Evolutionary conservation across 2,888 invertebrate species (phyloP).

Genomic region (Meiosimyza platycephala): DNA sequence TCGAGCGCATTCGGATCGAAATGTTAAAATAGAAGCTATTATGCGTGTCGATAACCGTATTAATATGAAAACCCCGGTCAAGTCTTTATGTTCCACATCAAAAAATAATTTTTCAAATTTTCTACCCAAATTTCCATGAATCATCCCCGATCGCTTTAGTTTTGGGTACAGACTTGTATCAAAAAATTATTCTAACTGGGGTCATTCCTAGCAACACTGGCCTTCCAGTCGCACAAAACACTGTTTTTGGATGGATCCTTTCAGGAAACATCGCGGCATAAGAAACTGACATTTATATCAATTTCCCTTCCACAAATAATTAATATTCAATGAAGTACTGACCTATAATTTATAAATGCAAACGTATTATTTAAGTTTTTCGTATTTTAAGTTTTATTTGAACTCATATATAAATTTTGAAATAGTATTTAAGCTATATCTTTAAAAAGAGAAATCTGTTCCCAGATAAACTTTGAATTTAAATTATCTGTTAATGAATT

Average conservation of each 20-base stretch:
- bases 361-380: too few relatives aligned
- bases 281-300: too few relatives aligned
- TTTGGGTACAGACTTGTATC: not conserved
- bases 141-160: not conserved
- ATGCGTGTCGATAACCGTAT: not conserved
- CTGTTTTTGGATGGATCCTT: not conserved
- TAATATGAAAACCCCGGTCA: not conserved
- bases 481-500: too few relatives aligned
- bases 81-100: not conserved
- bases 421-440: too few relatives aligned
- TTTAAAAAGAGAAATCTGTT: too few relatives aligned
- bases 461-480: too few relatives aligned
- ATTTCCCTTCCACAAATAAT: too few relatives aligned
- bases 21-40: not conserved
- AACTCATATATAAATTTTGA: too few relatives aligned
- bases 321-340: too few relatives aligned
- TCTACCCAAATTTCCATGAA: not conserved
- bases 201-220: slow-evolving; percentile 6
- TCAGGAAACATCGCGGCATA: too few relatives aligned
- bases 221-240: slow-evolving; percentile 10
- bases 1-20: not conserved
- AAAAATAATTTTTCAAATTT: not conserved
- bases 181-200: not conserved
- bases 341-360: too few relatives aligned
- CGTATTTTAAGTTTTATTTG: too few relatives aligned